Conservation (phyloP, 2,797 vertebrate genomes). For the Pachyuromys duprasi region DNA sequence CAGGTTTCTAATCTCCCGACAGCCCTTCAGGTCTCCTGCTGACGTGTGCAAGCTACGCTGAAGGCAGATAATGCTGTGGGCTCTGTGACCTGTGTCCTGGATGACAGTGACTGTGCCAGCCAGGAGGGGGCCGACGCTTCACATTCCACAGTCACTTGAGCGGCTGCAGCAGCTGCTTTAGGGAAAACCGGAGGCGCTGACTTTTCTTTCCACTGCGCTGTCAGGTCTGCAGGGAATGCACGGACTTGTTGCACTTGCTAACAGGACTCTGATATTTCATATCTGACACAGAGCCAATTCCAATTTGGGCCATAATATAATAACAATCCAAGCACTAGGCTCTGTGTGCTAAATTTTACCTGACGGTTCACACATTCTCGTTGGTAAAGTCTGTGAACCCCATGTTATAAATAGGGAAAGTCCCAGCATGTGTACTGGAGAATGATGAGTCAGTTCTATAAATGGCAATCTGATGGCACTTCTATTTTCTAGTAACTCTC, state of each 20-base stretch:
- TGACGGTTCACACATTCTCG: conserved; percentile 40
- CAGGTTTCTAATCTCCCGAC: conserved; percentile 71
- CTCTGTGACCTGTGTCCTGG: conserved; percentile 79
- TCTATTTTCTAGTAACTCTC: not conserved
- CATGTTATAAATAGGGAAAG: conserved; percentile 63
- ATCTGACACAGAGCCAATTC: conserved; percentile 51
- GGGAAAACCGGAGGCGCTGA: conserved; percentile 66
- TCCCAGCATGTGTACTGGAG: not conserved
- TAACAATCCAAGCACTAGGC: not conserved
- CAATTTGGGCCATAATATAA: conserved; percentile 32
- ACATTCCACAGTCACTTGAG: conserved; percentile 72
- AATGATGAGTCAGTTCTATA: conserved; percentile 34
- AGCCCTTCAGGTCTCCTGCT: conserved; percentile 46
- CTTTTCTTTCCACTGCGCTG: conserved; percentile 17
- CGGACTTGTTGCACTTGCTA: conserved; percentile 48
- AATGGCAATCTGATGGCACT: not conserved
- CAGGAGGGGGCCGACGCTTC: conserved; percentile 60
- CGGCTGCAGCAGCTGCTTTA: conserved; percentile 67
- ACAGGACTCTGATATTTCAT: conserved; percentile 47
- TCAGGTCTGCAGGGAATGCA: conserved; percentile 60
- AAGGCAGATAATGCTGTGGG: conserved; percentile 61
- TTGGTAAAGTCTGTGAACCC: conserved; percentile 24
- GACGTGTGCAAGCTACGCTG: conserved; percentile 68
- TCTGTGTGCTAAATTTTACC: conserved; percentile 34
- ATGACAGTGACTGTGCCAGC: conserved; percentile 59